Evolutionary conservation across 2,888 invertebrate genomes (phyloP).

Genomic region (Scrobipalpa costella): DNA sequence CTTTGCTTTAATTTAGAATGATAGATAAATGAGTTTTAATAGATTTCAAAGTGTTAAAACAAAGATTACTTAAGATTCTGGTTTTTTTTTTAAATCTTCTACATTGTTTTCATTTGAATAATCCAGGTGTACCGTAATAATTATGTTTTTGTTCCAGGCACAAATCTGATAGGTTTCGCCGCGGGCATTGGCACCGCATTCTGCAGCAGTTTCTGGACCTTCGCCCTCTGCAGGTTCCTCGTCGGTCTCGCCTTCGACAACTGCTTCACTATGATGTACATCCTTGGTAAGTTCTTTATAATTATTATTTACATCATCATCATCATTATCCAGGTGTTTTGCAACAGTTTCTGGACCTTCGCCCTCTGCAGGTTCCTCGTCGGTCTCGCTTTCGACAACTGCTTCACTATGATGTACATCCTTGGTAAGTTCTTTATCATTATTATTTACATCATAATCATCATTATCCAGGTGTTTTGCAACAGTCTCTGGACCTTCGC

Average conservation of each 20-base stretch:
- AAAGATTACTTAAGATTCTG: too few species aligned
- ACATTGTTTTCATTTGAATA: background rate
- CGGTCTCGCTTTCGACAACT: constrained; percentile 93
- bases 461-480: constrained; percentile 74
- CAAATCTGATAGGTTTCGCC: constrained; percentile 86
- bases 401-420: constrained; percentile 95
- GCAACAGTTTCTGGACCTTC: constrained; percentile 88
- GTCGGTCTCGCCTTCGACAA: constrained; percentile 94
- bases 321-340: constrained; percentile 70
- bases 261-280: constrained; percentile 95
- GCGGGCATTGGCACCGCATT: constrained; percentile 88
- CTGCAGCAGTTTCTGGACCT: constrained; percentile 86
- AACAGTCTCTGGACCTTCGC: constrained; percentile 89
- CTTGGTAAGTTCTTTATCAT: constrained; percentile 83
- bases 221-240: constrained; percentile 90
- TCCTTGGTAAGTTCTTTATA: constrained; percentile 85
- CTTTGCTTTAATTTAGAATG: too few species aligned
- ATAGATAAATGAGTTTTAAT: too few species aligned
- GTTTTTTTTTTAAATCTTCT: too few species aligned
- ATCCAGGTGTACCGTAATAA: background rate
- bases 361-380: constrained; percentile 91
- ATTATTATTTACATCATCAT: background rate
- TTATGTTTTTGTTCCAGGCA: constrained; percentile 64
- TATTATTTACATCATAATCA: background rate
- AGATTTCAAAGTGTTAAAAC: too few species aligned